Evolutionary conservation across 2,113 vertebrate genomes (phyloP).

Genomic region (Daphoenositta chrysoptera): DNA sequence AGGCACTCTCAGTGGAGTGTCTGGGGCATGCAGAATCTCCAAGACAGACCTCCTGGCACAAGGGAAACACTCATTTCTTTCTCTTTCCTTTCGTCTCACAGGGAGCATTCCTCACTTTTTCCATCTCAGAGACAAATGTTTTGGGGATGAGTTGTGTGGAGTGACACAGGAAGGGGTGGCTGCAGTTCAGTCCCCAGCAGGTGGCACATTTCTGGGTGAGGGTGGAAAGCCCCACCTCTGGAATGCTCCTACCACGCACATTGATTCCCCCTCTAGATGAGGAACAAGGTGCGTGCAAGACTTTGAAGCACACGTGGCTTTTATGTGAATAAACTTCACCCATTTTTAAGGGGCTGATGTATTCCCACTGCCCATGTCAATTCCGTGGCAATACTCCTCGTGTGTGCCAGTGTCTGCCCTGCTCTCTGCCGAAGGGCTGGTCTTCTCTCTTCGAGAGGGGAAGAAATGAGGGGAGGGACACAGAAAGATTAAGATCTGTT

Average conservation of each 20-base stretch:
- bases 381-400: neutral
- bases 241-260: neutral
- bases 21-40: neutral
- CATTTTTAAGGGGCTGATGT: neutral
- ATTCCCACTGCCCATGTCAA: neutral
- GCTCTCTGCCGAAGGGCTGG: neutral
- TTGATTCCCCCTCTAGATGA: neutral
- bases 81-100: neutral
- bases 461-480: neutral
- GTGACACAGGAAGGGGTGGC: neutral
- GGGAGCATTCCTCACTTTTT: neutral
- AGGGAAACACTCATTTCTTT: rapidly evolving
- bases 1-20: neutral
- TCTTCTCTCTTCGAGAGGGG: neutral
- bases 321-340: neutral
- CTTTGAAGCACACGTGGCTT: neutral
- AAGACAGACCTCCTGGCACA: neutral
- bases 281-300: neutral
- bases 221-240: neutral
- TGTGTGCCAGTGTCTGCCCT: rapidly evolving
- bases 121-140: rapidly evolving
- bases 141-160: neutral
- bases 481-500: neutral
- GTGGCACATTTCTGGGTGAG: neutral
- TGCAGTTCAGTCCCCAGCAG: neutral